A percentile compares a stretch with the other conserved stretches of the same genome.
phyloP scores from a whole-genome alignment of 2,113 vertebrate species.

The Hiodon alosoides region DNA sequence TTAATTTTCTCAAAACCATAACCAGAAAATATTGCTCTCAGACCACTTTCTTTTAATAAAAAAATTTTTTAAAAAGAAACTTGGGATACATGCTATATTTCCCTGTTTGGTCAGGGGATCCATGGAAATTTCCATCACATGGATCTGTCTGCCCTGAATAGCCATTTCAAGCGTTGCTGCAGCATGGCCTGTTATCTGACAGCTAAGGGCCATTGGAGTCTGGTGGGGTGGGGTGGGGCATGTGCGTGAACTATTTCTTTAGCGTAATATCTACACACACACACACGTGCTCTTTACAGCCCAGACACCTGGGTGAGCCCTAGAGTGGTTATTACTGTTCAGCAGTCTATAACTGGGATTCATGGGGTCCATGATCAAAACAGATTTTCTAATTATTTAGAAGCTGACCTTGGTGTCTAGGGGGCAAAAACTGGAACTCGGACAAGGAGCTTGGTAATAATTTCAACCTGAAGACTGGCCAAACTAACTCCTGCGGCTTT shows the following conservation, averaged over 20 bases:
- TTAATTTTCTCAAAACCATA: background rate
- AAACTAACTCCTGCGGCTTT: too few species aligned
- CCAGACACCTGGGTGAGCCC: too few species aligned
- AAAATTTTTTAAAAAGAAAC: background rate
- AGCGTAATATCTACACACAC: background rate
- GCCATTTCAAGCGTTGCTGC: background rate
- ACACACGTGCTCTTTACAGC: background rate
- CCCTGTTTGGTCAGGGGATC: background rate
- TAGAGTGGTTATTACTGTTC: constrained; percentile 6
- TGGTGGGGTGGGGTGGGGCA: too few species aligned
- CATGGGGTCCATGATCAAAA: background rate
- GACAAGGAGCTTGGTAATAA: too few species aligned
- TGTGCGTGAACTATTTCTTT: background rate
- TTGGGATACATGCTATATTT: background rate
- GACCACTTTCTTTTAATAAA: background rate
- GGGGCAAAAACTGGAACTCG: background rate
- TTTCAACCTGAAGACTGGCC: too few species aligned
- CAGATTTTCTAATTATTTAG: background rate
- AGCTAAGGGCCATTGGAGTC: too few species aligned
- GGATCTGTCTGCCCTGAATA: background rate
- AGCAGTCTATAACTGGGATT: constrained; percentile 8
- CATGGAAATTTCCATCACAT: background rate
- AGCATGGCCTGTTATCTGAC: background rate
- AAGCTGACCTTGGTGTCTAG: background rate
- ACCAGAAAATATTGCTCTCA: background rate